Conservation (phyloP, 2,888 invertebrate species). For the Acanthosoma haemorrhoidale region DNA sequence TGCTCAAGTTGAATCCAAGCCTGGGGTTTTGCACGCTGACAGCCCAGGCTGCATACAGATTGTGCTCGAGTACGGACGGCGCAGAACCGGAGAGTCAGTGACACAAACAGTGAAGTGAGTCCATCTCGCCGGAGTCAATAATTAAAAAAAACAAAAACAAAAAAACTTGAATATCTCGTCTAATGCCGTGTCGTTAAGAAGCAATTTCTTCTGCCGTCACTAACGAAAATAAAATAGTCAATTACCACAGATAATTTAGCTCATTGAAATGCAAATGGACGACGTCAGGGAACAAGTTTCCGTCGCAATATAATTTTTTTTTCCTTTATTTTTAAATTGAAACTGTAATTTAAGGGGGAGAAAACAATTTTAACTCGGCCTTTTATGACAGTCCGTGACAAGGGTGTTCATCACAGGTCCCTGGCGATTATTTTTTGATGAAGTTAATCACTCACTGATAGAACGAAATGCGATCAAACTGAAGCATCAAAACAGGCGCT, state of each 20-base stretch:
- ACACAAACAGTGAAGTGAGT: neutral
- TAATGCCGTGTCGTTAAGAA: conserved; percentile 8
- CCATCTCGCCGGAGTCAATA: neutral
- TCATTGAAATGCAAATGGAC: conserved; percentile 16
- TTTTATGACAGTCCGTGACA: too few species aligned
- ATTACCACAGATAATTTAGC: conserved; percentile 14
- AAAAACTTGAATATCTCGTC: neutral
- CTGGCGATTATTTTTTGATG: too few species aligned
- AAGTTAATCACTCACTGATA: too few species aligned
- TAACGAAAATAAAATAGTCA: neutral
- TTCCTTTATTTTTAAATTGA: neutral
- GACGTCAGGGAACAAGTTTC: neutral
- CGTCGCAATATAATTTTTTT: neutral
- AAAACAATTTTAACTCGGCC: neutral
- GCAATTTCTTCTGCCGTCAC: neutral
- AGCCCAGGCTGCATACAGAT: too few species aligned
- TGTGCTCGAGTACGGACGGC: too few species aligned
- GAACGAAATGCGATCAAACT: too few species aligned
- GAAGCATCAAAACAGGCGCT: too few species aligned
- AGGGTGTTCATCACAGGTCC: too few species aligned
- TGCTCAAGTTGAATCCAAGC: neutral
- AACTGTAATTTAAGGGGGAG: neutral
- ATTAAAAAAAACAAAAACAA: neutral
- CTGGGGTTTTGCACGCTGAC: too few species aligned
- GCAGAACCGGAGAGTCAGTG: too few species aligned